Base-by-base conservation (phyloP, 1,140 invertebrate species). In the Ylistrum balloti region DNA sequence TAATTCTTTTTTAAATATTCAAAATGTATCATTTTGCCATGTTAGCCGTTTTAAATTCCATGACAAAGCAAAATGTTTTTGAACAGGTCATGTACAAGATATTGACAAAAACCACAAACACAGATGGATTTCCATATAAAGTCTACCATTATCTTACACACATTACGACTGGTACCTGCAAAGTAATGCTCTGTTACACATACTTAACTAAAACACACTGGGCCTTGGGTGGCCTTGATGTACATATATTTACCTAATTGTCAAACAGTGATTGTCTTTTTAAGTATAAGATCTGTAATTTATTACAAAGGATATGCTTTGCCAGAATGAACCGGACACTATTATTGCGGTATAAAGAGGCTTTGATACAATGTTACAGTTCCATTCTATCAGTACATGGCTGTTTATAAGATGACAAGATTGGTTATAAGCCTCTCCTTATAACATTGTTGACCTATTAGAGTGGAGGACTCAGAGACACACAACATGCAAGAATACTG, bases 211-310 rank as follows among this genome's bases (percentile, higher is more conserved):
- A 74, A 45, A 74, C 9, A 74, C 56, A 74, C n/a, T 74, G 56
- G 56, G 56, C 56, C 56, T 28, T 74, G 56, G 56, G 56, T 74
- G 56, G 56, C 56, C 56, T 74, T 74, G 22, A n/a, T 74, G 56
- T 17, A 74, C 17, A 28, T 28, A 11, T 74, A n/a, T 74, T n/a
- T 74, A 74, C 56, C 56, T 28, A 74, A 28, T 17, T 74, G 56
- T 74, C 56, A n/a, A n/a, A 74, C 5, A 11, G 9, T 28, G 22
- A 74, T 74, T 74, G 56, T 74, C 22, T 28, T 20, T 48, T n/a
- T n/a, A 20, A 28, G 1, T 7, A 74, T 28, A 74, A 28, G 28
- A 74, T 28, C 56, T 3, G 56, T 74, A n/a, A 74, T 74, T 74
- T 74, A 74, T 74, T 3, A 74, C 56, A 74, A 74, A 74, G 56